These are phyloP conservation scores for Holcopasites calliopsidis DNA, from an alignment of 1,140 invertebrate species.

Conservation along the genomic window DNA sequence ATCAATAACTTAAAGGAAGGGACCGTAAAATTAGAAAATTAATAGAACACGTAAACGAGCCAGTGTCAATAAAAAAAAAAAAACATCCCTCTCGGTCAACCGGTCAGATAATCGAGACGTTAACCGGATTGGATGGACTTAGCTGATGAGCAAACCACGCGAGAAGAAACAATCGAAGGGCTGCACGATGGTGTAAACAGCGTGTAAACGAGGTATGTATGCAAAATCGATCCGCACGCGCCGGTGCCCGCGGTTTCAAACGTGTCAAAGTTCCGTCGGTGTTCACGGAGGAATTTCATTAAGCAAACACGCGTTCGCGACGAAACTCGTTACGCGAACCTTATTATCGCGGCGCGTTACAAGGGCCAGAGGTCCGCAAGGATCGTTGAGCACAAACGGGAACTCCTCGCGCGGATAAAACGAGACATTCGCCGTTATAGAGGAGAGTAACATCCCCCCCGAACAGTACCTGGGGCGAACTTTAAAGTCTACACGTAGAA, in stretches of 20 bases:
- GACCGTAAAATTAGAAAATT: too few relatives aligned
- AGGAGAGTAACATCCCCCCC: background rate
- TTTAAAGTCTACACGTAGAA: constrained; percentile 16
- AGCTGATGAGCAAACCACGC: background rate
- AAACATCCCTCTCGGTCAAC: background rate
- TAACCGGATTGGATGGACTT: too few relatives aligned
- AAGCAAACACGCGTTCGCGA: constrained; percentile 19
- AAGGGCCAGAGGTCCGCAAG: background rate
- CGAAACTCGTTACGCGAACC: constrained; percentile 49
- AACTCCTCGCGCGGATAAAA: background rate
- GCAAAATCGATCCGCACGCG: constrained; percentile 24
- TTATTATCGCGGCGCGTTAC: constrained; percentile 35
- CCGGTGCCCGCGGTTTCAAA: constrained; percentile 8
- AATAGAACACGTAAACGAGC: too few relatives aligned
- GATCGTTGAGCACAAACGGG: constrained; percentile 7
- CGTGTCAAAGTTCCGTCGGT: constrained; percentile 24
- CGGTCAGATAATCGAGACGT: background rate
- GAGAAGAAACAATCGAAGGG: constrained; percentile 14
- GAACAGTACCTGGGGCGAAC: constrained; percentile 4
- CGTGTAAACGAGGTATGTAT: constrained; percentile 13
- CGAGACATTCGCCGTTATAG: background rate
- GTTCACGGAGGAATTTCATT: constrained; percentile 35
- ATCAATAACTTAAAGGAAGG: too few relatives aligned
- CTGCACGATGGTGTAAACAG: constrained; percentile 10
- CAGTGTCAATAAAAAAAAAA: too few relatives aligned